Base-by-base conservation (phyloP, 2,797 vertebrate genomes). In the Fundulus diaphanus region DNA sequence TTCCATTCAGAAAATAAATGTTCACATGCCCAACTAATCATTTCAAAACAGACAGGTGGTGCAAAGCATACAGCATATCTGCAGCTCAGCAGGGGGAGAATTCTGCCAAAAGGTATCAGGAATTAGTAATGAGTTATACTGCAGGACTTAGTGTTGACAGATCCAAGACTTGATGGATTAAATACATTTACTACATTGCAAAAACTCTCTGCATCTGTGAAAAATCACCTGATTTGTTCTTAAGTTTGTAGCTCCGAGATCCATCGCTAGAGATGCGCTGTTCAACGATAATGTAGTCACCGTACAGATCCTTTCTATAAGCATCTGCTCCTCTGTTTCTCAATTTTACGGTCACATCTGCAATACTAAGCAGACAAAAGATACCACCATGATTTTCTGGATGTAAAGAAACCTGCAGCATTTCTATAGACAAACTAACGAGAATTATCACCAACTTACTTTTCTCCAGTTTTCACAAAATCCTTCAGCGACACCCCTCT, bases 401-500 rank as follows among this genome's bases (percentile, higher is more conserved):
- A 59, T 3, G 16, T 18, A 31, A 63, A 37, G 0, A 48, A 33
- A 72, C 27, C 2, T 2, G 1, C 13, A 70, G 40, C 3, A 48
- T 73, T 68, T 44, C 63, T 40, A 73, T 24, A 18, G 66, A 15
- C 52, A 49, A 57, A 46, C 11, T 22, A 57, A 6, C 27, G 0
- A 8, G 63, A 7, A 16, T 7, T 33, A 56, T 40, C 9, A 7
- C 9, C 24, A n/a, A 31, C 73, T 82, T 81, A 92, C 90, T 35
- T 88, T 80, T 90, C 86, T 42, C 72, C 79, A 5, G 37, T 79
- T 74, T 85, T 90, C 59, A 92, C 87, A 70, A 90, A 90, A 16
- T 87, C 89, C 31, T 86, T 95, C 52, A 95, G 80, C 0, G 92
- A 94, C 48, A 79, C 79, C 69, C 91, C 94, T 87, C 94, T 89